Evolutionary conservation across 2,888 invertebrate genomes (phyloP).

Genomic region (Cephus nigrinus): DNA sequence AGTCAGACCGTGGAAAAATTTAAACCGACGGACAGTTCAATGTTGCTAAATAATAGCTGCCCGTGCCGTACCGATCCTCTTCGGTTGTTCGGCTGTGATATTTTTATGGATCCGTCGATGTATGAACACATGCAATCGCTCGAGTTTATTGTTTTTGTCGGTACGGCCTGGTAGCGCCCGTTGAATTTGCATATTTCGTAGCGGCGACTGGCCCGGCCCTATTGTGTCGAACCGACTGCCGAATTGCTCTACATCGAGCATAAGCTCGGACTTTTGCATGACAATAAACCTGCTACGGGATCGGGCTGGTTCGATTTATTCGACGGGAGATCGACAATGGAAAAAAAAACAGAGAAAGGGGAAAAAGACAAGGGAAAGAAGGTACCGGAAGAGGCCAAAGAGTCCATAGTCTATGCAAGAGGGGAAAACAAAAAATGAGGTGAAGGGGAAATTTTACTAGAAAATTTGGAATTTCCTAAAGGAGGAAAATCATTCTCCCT

Average conservation of each 20-base stretch:
- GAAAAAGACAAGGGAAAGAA: neutral
- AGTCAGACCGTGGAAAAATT: slow-evolving; percentile 34
- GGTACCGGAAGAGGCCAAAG: neutral
- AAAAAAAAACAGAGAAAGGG: neutral
- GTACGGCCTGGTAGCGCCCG: slow-evolving; percentile 41
- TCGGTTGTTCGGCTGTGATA: slow-evolving; percentile 32
- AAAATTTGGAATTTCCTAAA: neutral
- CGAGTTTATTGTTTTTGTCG: slow-evolving; percentile 62
- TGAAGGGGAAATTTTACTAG: neutral
- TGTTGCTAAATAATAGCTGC: slow-evolving; percentile 45
- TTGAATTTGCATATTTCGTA: slow-evolving; percentile 60
- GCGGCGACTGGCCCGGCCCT: slow-evolving; percentile 27
- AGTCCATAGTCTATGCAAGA: neutral
- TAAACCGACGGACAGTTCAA: slow-evolving; percentile 36
- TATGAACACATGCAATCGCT: slow-evolving; percentile 60
- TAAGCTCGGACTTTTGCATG: slow-evolving; percentile 62
- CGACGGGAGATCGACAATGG: slow-evolving; percentile 21
- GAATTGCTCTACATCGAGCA: slow-evolving; percentile 58
- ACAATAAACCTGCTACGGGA: slow-evolving; percentile 52
- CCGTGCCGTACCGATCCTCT: slow-evolving; percentile 21
- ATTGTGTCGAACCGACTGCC: slow-evolving; percentile 59
- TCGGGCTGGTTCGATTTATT: slow-evolving; percentile 47
- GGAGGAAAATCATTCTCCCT: neutral
- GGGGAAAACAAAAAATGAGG: too few relatives aligned
- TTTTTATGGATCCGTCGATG: slow-evolving; percentile 59